Evolutionary conservation across 2,113 vertebrate species (phyloP), one percentile per base, ranked within the genome.

Genomic region (Carassius carassius): DNA sequence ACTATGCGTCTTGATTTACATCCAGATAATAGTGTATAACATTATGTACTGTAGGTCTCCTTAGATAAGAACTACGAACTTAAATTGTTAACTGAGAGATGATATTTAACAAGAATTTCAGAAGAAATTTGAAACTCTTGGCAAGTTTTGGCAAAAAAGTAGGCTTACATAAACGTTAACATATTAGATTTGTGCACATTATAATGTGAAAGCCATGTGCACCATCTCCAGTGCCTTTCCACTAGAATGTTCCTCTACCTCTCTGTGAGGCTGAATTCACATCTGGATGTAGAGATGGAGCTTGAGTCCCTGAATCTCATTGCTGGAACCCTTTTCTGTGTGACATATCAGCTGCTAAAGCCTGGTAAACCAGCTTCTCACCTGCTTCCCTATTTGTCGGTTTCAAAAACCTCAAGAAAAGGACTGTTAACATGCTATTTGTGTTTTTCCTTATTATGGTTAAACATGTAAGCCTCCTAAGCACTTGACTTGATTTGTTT

Each of bases 241-340:
- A 81, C 86, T 83, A 78, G 88, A 89, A 89, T 89, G 86, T 89
- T 89, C 88, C 88, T 84, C 84, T 74, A 84, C 80, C 88, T 85
- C 84, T 75, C 77, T 51, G 84, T 89, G 85, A 89, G 87, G 87
- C 86, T 87, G 81, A 81, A 73, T 84, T 79, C 86, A 89, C 86
- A 89, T 89, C 86, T 89, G 88, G 88, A 84, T 75, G 54, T 85
- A 81, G 72, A 74, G 85, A 81, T 83, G 77, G 16, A 85, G 74
- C 60, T 77, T 60, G 41, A 63, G 73, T 86, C 70, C 73, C 73
- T 78, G 49, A 35, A 82, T 86, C 63, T 56, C 35, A 78, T 44
- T 72, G 25, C 62, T 81, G 75, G 49, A 77, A 72, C 54, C 32
- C 37, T 72, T 78, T 77, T 79, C 80, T 81, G 62, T 79, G 23